Conservation (phyloP, 2,113 vertebrate species). For the Thamnophis sirtalis region DNA sequence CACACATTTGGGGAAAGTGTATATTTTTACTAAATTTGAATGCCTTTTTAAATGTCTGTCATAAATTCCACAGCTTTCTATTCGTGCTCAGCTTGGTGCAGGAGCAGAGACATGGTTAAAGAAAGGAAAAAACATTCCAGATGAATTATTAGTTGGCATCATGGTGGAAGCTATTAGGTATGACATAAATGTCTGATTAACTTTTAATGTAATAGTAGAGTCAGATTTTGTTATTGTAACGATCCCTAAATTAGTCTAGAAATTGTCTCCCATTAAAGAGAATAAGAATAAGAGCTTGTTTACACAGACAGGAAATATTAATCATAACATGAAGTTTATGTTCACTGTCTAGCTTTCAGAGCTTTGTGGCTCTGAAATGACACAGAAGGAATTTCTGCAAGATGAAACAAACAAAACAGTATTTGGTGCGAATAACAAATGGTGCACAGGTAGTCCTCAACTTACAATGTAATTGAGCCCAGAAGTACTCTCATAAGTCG, state of each 20-base stretch:
- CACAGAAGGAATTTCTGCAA: neutral
- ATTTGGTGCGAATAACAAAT: neutral
- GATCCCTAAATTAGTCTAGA: neutral
- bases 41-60: slow-evolving; percentile 11
- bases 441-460: neutral
- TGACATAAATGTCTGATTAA: slow-evolving; percentile 35
- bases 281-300: neutral
- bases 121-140: slow-evolving; percentile 74
- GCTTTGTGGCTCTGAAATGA: neutral
- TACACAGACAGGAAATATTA: neutral
- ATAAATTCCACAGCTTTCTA: slow-evolving; percentile 65
- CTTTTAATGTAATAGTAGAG: neutral
- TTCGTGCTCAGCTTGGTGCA: slow-evolving; percentile 71
- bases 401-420: too few species aligned
- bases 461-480: neutral
- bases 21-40: neutral
- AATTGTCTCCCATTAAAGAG: neutral
- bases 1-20: neutral
- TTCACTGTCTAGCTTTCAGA: neutral
- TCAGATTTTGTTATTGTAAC: neutral
- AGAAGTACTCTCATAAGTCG: neutral
- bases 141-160: slow-evolving; percentile 78
- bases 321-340: neutral
- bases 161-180: slow-evolving; percentile 83
- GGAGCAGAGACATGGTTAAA: slow-evolving; percentile 71